Evolutionary conservation across 2,797 vertebrate genomes (phyloP).

Genomic region (Catamblyrhynchus diadema): DNA sequence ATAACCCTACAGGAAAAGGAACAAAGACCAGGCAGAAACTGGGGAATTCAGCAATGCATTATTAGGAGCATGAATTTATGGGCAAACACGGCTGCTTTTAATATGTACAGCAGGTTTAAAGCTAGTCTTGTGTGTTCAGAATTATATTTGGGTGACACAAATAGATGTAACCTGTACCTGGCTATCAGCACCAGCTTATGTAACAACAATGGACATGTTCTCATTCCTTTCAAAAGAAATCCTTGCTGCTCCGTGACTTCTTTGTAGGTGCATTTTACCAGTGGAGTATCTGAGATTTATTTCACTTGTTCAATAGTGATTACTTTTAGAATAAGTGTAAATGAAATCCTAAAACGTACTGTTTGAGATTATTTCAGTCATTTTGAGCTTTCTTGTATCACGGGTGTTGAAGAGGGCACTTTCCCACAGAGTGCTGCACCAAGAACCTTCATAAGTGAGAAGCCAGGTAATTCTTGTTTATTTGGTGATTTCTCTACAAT

Average conservation of each 20-base stretch:
- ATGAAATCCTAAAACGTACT: background rate
- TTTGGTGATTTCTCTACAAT: background rate
- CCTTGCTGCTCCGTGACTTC: background rate
- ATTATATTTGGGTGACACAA: background rate
- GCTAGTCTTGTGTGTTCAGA: background rate
- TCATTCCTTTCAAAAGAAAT: background rate
- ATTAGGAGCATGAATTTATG: background rate
- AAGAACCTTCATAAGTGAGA: background rate
- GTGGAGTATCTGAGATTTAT: background rate
- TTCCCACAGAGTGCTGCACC: background rate
- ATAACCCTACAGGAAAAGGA: background rate
- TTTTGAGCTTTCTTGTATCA: background rate
- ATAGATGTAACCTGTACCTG: background rate
- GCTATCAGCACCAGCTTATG: background rate
- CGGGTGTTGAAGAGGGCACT: background rate
- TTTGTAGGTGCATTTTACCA: background rate
- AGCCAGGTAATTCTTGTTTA: background rate
- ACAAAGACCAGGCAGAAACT: background rate
- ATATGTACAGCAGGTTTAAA: background rate
- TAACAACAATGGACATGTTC: background rate
- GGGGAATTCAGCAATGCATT: background rate
- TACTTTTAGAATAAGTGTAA: background rate
- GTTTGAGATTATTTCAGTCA: background rate
- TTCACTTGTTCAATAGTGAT: background rate
- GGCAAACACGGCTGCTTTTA: background rate